These are phyloP conservation scores for Phoebastria nigripes DNA, from an alignment of 2,797 vertebrate species.

Conservation along the genomic window DNA sequence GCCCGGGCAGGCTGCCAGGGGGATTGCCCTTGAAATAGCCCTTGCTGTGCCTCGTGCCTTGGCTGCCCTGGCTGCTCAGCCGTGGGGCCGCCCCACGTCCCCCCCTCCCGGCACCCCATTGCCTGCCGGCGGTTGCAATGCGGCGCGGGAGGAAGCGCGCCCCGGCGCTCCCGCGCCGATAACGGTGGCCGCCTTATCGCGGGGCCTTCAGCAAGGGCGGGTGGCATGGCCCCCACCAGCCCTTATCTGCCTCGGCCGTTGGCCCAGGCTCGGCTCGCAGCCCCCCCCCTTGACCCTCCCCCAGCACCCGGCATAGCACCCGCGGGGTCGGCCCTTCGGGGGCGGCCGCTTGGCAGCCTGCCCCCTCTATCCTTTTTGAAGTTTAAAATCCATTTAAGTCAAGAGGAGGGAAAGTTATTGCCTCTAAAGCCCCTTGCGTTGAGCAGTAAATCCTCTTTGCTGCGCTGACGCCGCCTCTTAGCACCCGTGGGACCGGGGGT, in stretches of 20 bases:
- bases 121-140: neutral
- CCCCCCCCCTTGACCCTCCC: neutral
- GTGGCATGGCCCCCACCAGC: neutral
- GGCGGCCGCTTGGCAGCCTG: slow-evolving; percentile 13
- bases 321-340: neutral
- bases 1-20: neutral
- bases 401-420: slow-evolving; percentile 68
- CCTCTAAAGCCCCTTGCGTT: slow-evolving; percentile 55
- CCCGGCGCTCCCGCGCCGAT: neutral
- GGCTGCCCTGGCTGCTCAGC: neutral
- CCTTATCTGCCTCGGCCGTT: slow-evolving; percentile 26
- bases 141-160: neutral
- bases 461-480: slow-evolving; percentile 1
- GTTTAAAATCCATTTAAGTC: slow-evolving; percentile 70
- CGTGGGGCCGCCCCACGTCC: neutral
- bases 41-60: neutral
- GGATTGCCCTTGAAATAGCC: slow-evolving; percentile 22
- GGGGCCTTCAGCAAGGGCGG: neutral
- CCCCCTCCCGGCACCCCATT: rapidly evolving
- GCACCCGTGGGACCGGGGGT: neutral
- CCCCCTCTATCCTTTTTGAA: slow-evolving; percentile 53
- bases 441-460: slow-evolving; percentile 65
- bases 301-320: neutral
- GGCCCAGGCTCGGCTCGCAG: neutral
- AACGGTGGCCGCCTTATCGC: neutral